phyloP scores from a whole-genome alignment of 2,888 invertebrate genomes.

The Amaurobius ferox region DNA sequence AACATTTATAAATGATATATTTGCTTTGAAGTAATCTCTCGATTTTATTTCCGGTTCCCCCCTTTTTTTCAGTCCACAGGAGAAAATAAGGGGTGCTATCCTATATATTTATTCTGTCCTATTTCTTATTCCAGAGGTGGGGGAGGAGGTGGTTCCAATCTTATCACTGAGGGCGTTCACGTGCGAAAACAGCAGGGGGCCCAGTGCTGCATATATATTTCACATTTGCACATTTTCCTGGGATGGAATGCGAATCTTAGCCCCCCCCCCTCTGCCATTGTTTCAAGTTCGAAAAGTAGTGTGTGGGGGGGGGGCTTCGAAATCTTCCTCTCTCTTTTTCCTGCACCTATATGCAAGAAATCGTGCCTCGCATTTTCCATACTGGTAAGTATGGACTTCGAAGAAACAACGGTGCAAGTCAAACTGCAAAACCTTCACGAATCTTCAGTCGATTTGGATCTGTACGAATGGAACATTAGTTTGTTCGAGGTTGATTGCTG shows the following conservation, averaged over 20 bases:
- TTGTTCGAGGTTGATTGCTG: no score
- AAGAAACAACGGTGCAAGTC: constrained; percentile 20
- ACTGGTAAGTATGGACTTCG: not conserved
- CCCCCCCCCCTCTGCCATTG: constrained; percentile 46
- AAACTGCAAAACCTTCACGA: not conserved
- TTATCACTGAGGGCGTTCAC: constrained; percentile 67
- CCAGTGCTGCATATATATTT: constrained; percentile 70
- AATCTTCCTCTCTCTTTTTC: constrained; percentile 22
- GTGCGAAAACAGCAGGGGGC: constrained; percentile 63
- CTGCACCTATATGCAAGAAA: constrained; percentile 58
- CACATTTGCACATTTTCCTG: constrained; percentile 66
- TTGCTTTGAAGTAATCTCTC: no score
- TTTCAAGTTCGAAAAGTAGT: constrained; percentile 64
- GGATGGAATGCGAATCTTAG: constrained; percentile 63
- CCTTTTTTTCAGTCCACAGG: not conserved
- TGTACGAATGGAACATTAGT: no score
- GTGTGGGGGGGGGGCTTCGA: constrained; percentile 20
- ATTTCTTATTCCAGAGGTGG: constrained; percentile 67
- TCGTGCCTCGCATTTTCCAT: constrained; percentile 63
- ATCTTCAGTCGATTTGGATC: no score
- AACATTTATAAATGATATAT: no score
- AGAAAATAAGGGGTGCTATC: not conserved
- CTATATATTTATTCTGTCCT: constrained; percentile 61
- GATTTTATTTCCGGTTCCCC: not conserved
- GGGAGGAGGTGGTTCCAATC: constrained; percentile 25